These are phyloP conservation scores for Oreochromis mossambicus DNA, from an alignment of 2,797 vertebrate species.

Conservation along the genomic window DNA sequence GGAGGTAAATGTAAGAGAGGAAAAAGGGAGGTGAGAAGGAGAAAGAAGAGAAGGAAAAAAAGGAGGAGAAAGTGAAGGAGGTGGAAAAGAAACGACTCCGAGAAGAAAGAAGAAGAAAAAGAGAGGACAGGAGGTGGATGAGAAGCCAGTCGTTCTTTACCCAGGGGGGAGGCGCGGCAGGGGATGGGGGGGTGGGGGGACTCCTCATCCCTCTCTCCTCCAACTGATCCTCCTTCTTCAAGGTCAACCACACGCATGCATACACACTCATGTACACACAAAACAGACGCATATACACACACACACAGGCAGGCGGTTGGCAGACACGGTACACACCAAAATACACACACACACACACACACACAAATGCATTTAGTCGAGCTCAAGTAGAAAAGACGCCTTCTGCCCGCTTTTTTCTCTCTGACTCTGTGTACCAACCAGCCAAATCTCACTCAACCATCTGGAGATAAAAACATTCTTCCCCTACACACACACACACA, in stretches of 20 bases:
- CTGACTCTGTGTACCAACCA: conserved; percentile 63
- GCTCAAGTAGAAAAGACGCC: conserved; percentile 62
- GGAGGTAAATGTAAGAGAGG: not conserved
- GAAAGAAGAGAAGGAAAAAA: not conserved
- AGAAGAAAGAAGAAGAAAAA: not conserved
- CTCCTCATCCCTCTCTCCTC: conserved; percentile 64
- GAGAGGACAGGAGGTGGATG: conserved; percentile 49
- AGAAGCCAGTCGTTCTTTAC: conserved; percentile 53
- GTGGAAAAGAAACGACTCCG: not conserved
- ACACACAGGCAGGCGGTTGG: conserved; percentile 29
- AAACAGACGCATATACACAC: not conserved
- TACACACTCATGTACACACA: conserved; percentile 10
- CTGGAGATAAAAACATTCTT: conserved; percentile 64
- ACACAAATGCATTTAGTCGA: conserved; percentile 36
- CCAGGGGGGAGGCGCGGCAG: conserved; percentile 44
- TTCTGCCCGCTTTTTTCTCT: conserved; percentile 61
- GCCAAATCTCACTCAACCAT: conserved; percentile 70
- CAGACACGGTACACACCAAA: conserved; percentile 20
- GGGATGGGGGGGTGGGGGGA: conserved; percentile 15
- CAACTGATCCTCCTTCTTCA: conserved; percentile 76
- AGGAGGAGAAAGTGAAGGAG: not conserved
- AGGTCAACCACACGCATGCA: conserved; percentile 70
- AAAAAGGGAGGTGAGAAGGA: not conserved
- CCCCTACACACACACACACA: conserved; percentile 35
- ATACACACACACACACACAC: conserved; percentile 30